A percentile compares a stretch with the other conserved stretches of the same genome.
phyloP scores from a whole-genome alignment of 1,140 invertebrate species.

The Cylas formicarius region DNA sequence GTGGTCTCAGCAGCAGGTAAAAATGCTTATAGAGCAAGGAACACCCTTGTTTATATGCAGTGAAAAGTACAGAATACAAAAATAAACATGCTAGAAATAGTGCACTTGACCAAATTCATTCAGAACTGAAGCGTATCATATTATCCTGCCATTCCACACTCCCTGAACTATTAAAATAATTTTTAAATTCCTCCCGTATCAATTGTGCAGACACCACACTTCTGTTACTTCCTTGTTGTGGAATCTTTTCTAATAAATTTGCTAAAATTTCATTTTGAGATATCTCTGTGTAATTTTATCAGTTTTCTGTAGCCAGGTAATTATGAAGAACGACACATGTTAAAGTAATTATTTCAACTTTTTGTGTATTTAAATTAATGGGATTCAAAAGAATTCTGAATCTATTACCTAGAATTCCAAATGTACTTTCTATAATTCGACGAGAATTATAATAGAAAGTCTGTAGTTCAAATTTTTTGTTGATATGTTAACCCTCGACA shows the following conservation, averaged over 20 bases:
- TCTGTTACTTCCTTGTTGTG: constrained; percentile 11
- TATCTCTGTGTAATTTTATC: constrained; percentile 8
- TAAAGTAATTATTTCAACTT: constrained; percentile 12
- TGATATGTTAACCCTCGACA: constrained; percentile 29
- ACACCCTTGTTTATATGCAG: too few relatives aligned
- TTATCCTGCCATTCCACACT: too few relatives aligned
- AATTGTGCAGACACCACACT: neutral
- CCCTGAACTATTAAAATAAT: too few relatives aligned
- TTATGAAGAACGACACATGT: constrained; percentile 11
- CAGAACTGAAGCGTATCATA: too few relatives aligned
- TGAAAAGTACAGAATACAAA: too few relatives aligned
- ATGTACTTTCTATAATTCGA: constrained; percentile 40
- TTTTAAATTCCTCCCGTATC: constrained; percentile 9
- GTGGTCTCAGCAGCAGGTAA: too few relatives aligned
- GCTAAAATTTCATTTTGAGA: neutral
- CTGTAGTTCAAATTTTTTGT: constrained; percentile 46
- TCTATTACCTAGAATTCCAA: constrained; percentile 39
- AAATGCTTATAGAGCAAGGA: too few relatives aligned
- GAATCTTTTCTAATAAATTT: constrained; percentile 5
- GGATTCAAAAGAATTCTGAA: constrained; percentile 14
- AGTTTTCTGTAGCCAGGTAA: too few relatives aligned
- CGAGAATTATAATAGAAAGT: constrained; percentile 37
- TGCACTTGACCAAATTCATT: too few relatives aligned
- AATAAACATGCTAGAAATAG: too few relatives aligned
- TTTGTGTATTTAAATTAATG: constrained; percentile 8